Base-by-base conservation (phyloP, 2,888 invertebrate genomes). In the Calameuta idolon region DNA sequence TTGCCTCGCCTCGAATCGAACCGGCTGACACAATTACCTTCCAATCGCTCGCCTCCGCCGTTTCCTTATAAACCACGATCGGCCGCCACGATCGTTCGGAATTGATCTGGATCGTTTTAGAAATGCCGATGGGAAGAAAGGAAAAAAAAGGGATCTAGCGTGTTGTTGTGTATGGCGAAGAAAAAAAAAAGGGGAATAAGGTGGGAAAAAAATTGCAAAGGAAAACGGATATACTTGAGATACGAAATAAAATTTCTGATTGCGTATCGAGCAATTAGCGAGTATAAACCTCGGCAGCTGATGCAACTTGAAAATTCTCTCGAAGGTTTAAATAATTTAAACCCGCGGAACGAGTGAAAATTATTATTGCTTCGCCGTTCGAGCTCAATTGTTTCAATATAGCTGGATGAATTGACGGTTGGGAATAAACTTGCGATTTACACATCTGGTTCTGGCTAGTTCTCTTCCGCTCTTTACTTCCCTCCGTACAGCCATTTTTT, bases 71-170 rank as follows among this genome's bases (percentile, higher is more conserved):
- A 30, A 71, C 71, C 30, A 23, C 55, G 55, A 23, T 55, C 55
- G 55, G 23, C 55, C 55, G 55, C 23, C 55, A 55, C 9, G 55
- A 55, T 55, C 55, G 55, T 23, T 55, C 9, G 55, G 23, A 55
- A 55, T 55, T 55, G 55, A 55, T 55, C 23, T 55, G 23, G 9
- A 55, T 55, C 55, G 55, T 77, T 79, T 81, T 82, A 80, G 78
- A 82, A 83, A 82, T 81, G 83, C 81, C 82, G 79, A 74, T 80
- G 80, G 80, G 80, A 81, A 77, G 55, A 55, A 55, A 55, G 23
- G 5, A 23, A 9, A 55, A 55, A 55, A 55, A 9, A 23, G 9
- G 9, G 5, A 55, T 23, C 23, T 23, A 23, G 5, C 23, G 23
- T 23, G 55, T 55, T 55, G 9, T 23, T 23, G 23, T 23, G 9